Conservation (phyloP, 2,113 vertebrate genomes). For the Elephas maximus region DNA sequence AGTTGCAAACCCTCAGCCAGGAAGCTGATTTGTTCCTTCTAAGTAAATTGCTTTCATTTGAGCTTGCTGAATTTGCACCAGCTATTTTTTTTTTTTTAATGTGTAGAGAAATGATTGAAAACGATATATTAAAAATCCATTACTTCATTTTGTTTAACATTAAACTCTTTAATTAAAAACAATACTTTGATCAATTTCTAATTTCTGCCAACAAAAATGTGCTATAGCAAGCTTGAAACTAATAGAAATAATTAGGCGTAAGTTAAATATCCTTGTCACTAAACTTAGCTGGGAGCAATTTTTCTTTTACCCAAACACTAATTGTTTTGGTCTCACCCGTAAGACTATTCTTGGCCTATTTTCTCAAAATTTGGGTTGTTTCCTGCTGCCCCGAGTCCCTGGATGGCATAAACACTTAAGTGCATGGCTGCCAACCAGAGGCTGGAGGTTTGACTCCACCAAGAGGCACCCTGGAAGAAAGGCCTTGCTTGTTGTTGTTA, state of each 20-base stretch:
- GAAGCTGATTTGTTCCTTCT: background rate
- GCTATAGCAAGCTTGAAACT: background rate
- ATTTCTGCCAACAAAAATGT: conserved; percentile 28
- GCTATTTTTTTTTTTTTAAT: background rate
- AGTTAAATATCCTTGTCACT: background rate
- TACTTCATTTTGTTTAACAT: conserved; percentile 68
- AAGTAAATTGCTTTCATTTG: background rate
- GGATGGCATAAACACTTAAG: background rate
- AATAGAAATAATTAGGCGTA: background rate
- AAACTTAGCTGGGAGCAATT: background rate
- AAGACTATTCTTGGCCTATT: background rate
- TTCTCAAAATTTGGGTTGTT: background rate
- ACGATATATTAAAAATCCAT: conserved; percentile 63
- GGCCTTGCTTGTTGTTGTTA: background rate
- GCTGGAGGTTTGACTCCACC: background rate
- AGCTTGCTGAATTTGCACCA: background rate
- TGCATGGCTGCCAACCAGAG: background rate
- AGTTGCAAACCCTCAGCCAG: background rate
- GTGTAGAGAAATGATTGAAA: background rate
- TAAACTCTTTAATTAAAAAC: conserved; percentile 72
- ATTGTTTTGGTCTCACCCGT: background rate
- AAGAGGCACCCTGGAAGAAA: background rate
- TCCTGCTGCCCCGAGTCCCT: background rate
- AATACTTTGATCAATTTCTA: conserved; percentile 32
- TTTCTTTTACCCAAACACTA: background rate